phyloP scores from a whole-genome alignment of 2,113 vertebrate species.

The Ictalurus furcatus region DNA sequence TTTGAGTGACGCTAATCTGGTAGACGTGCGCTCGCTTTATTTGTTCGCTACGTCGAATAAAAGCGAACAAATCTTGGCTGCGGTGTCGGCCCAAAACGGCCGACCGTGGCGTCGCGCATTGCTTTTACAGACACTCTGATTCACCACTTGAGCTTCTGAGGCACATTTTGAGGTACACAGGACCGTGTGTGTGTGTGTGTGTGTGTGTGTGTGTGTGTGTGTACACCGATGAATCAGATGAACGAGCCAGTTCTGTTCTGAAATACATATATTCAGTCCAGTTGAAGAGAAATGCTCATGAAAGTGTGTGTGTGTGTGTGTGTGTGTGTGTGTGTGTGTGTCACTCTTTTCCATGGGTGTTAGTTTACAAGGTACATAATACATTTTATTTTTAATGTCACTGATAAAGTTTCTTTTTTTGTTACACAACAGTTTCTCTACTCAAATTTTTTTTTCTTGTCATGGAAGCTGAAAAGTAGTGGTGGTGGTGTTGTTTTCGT shows the following conservation, averaged over 20 bases:
- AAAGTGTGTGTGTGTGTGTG: conserved; percentile 55
- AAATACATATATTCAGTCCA: conserved; percentile 59
- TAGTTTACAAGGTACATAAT: conserved; percentile 78
- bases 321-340: conserved; percentile 63
- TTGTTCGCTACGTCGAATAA: not conserved
- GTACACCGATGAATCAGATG: not conserved
- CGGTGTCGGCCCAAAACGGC: not conserved
- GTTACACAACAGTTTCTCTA: not conserved
- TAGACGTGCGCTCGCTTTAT: not conserved
- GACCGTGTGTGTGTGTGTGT: conserved; percentile 1
- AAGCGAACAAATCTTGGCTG: not conserved
- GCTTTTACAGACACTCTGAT: not conserved
- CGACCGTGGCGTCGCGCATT: not conserved
- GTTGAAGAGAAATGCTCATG: conserved; percentile 50
- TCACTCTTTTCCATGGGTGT: conserved; percentile 64
- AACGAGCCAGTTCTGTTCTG: conserved; percentile 14
- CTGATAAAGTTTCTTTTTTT: conserved; percentile 5
- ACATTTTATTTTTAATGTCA: conserved; percentile 63
- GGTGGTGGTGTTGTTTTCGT: not conserved
- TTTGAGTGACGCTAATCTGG: not conserved
- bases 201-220: conserved; percentile 5
- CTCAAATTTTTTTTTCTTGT: not conserved
- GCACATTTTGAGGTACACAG: conserved; percentile 18
- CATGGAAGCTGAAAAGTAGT: not conserved
- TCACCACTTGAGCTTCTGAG: conserved; percentile 18